Evolutionary conservation across 1,140 invertebrate species (phyloP), one percentile per base, ranked within the genome.

Genomic region (Leptinotarsa texana): DNA sequence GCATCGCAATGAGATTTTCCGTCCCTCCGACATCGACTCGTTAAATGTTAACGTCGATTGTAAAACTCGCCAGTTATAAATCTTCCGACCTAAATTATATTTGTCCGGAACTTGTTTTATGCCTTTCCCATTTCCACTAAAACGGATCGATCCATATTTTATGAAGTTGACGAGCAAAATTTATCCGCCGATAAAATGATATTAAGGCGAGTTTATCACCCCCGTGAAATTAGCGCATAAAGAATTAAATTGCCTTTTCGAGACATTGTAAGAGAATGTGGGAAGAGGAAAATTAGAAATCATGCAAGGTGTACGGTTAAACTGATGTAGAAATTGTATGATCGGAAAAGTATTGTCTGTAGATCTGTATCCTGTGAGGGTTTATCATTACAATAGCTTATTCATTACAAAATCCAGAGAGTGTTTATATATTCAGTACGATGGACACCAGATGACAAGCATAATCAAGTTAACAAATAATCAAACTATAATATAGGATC

Each of bases 21-120:
- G 42, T 57, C 69, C 57, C 75, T 49, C n/a, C n/a, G 47, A 61
- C 70, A 73, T 68, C 27, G 69, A 63, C 47, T 79, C 80, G 75
- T 81, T 79, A 81, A 81, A 81, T 81, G 78, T 81, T 81, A 81
- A 80, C 78, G 79, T 80, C 77, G 78, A 80, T 80, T 81, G 80
- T 81, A 81, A 81, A 81, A 80, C 80, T 81, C 73, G 79, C 76
- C 80, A 80, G 79, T 81, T 80, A 80, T 81, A 81, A 81, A 81
- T 81, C 80, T 80, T 78, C 79, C 77, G 68, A 74, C 77, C 80
- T 75, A 81, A 81, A 81, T 81, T 81, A 81, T 81, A 81, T 81
- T 81, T 81, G 80, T 81, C 75, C 80, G 77, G 76, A 81, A 79
- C 79, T 78, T 80, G 80, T 81, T 81, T 81, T 81, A 81, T 81